Evolutionary conservation across 1,140 invertebrate genomes (phyloP).

Genomic region (Leptinotarsa defecta): DNA sequence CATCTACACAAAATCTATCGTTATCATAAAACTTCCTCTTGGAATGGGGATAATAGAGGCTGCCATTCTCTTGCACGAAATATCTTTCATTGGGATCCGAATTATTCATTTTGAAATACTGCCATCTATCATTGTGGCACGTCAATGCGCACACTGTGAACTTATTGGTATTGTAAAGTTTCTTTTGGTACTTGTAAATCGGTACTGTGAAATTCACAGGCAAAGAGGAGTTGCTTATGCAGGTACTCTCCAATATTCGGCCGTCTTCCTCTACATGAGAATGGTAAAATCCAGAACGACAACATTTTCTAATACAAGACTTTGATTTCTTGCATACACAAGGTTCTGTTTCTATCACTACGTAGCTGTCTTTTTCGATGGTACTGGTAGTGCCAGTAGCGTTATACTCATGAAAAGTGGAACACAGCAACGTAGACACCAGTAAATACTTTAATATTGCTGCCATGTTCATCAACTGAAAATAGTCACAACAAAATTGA

Average conservation of each 20-base stretch:
- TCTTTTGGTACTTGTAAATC: neutral
- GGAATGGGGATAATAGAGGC: conserved; percentile 17
- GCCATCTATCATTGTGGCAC: neutral
- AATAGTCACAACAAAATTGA: neutral
- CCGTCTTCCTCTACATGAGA: neutral
- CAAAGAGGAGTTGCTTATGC: neutral
- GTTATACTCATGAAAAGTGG: neutral
- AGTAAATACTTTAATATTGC: neutral
- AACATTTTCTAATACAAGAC: conserved; percentile 24
- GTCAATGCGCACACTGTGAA: conserved; percentile 1
- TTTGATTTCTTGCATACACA: conserved; percentile 11
- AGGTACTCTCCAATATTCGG: neutral
- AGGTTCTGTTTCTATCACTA: neutral
- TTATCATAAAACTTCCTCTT: conserved; percentile 1
- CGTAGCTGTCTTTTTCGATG: neutral
- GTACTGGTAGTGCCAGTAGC: neutral
- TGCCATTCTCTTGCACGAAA: conserved; percentile 30
- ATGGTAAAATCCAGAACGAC: conserved; percentile 11
- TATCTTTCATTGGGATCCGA: conserved; percentile 9
- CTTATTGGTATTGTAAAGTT: neutral
- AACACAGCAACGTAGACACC: neutral
- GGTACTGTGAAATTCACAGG: conserved; percentile 6
- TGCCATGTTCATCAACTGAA: conserved; percentile 1
- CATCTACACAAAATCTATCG: conserved; percentile 29
- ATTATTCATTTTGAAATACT: conserved; percentile 25